These are phyloP conservation scores for Aleiodes testaceus DNA, from an alignment of 2,888 invertebrate genomes.

Conservation along the genomic window DNA sequence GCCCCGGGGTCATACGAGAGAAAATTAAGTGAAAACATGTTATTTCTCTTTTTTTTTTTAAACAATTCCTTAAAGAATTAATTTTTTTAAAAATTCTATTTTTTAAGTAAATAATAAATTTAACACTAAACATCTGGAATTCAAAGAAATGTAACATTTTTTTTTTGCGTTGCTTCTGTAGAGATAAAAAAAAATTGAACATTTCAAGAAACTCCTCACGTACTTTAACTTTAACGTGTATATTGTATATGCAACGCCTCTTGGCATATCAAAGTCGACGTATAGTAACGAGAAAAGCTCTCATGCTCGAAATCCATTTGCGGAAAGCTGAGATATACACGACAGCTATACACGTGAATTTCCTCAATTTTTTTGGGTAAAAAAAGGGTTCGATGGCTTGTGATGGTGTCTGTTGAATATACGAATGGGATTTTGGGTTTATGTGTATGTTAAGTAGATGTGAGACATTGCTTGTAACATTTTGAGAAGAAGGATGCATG, in stretches of 20 bases:
- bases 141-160: no score
- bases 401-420: conserved; percentile 3
- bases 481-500: conserved; percentile 28
- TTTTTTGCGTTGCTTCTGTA: no score
- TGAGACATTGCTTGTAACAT: conserved; percentile 34
- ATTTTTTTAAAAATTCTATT: background rate
- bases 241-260: conserved; percentile 16
- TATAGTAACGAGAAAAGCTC: conserved; percentile 40
- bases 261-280: conserved; percentile 35
- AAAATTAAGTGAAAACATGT: conserved; percentile 10
- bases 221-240: conserved; percentile 12
- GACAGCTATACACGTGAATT: conserved; percentile 13
- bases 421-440: conserved; percentile 16
- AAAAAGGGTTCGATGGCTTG: conserved; percentile 26
- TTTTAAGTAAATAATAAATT: no score
- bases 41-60: background rate
- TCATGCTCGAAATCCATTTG: conserved; percentile 40
- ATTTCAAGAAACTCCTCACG: background rate
- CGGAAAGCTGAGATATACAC: conserved; percentile 24
- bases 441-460: conserved; percentile 21
- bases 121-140: no score
- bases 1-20: conserved; percentile 7
- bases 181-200: no score
- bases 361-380: background rate
- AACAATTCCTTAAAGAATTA: background rate